Percentiles rank a stretch among this genome's conserved stretches.
These are phyloP conservation scores for Panthera uncia DNA, from an alignment of 2,113 vertebrate species.

Conservation along the genomic window DNA sequence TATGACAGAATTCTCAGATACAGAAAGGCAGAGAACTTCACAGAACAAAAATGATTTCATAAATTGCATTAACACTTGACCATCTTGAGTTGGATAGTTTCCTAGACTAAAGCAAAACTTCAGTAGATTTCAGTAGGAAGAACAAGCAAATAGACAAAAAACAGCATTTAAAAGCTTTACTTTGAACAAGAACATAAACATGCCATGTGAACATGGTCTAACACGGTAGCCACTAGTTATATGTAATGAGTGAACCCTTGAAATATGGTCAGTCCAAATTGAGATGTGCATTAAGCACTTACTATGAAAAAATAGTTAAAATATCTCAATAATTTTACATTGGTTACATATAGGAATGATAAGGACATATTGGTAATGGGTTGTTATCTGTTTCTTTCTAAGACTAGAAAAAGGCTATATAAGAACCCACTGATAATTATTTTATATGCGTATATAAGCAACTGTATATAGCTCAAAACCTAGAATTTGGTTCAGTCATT, in stretches of 20 bases:
- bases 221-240: neutral
- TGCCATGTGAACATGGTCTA: neutral
- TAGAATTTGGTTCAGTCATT: neutral
- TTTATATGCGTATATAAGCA: neutral
- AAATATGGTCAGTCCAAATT: neutral
- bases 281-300: neutral
- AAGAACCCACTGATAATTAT: neutral
- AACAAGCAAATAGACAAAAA: neutral
- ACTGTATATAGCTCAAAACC: neutral
- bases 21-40: neutral
- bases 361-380: neutral
- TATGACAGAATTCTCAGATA: neutral
- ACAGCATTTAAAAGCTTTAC: neutral
- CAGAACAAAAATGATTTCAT: neutral
- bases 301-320: neutral
- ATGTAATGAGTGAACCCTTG: neutral
- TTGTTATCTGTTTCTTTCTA: neutral
- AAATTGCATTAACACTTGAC: neutral
- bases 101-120: neutral
- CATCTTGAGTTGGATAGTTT: neutral
- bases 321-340: neutral
- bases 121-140: neutral
- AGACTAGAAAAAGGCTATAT: neutral
- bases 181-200: neutral
- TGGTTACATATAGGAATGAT: neutral